These are phyloP conservation scores for Slavum lentiscoides DNA, from an alignment of 2,888 invertebrate species.

Conservation along the genomic window DNA sequence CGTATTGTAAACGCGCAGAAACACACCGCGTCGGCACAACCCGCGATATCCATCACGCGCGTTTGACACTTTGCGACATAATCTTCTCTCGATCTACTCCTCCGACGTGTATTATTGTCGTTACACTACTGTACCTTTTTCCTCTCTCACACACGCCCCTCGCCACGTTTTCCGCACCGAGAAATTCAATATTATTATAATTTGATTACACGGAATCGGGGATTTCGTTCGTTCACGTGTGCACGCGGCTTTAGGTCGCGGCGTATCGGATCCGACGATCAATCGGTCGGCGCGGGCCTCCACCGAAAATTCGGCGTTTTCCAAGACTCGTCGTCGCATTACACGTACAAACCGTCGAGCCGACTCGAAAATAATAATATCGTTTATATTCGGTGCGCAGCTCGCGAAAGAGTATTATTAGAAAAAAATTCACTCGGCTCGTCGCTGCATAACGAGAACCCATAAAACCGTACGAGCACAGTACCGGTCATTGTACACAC, in stretches of 20 bases:
- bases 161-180: slow-evolving; percentile 28
- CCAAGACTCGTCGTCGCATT: background rate
- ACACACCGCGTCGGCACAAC: background rate
- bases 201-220: slow-evolving; percentile 48
- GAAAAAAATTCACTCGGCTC: too few species aligned
- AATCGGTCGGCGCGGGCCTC: background rate
- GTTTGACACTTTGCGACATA: slow-evolving; percentile 48
- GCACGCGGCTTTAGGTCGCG: background rate
- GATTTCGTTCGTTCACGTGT: slow-evolving; percentile 4
- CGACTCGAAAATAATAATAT: too few species aligned
- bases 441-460: too few species aligned
- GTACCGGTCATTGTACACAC: too few species aligned
- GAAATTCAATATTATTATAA: slow-evolving; percentile 50
- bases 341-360: too few species aligned
- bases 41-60: slow-evolving; percentile 37
- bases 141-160: background rate
- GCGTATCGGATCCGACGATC: slow-evolving; percentile 5
- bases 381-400: too few species aligned
- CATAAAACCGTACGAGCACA: too few species aligned
- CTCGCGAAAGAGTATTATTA: too few species aligned
- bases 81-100: slow-evolving; percentile 33
- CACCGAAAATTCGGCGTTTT: background rate
- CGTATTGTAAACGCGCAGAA: background rate
- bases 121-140: slow-evolving; percentile 8
- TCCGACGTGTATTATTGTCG: slow-evolving; percentile 21